phyloP scores from a whole-genome alignment of 2,113 vertebrate genomes.

The Strix aluco region DNA sequence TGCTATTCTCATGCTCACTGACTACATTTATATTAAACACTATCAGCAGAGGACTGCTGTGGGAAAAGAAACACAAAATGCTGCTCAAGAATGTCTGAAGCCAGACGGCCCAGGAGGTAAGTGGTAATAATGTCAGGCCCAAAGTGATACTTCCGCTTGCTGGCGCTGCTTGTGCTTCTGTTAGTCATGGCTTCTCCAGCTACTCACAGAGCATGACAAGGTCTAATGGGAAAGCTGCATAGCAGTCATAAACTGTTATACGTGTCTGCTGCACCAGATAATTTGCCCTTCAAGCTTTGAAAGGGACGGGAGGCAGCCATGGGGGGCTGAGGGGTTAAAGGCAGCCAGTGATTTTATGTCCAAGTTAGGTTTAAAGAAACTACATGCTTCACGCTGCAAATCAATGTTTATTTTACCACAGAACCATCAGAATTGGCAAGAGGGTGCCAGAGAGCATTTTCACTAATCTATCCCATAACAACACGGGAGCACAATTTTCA shows the following conservation, averaged over 20 bases:
- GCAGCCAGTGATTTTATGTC: constrained; percentile 44
- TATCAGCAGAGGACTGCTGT: not conserved
- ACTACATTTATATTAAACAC: not conserved
- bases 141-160: not conserved
- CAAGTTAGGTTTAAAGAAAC: constrained; percentile 14
- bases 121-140: not conserved
- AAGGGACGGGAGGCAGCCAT: not conserved
- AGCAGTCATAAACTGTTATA: not conserved
- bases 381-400: constrained; percentile 29
- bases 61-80: not conserved
- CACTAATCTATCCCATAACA: not conserved
- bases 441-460: not conserved
- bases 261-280: not conserved
- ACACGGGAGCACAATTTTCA: not conserved
- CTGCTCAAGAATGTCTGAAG: not conserved
- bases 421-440: not conserved
- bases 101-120: not conserved
- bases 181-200: not conserved
- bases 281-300: not conserved
- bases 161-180: constrained; percentile 13
- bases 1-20: not conserved
- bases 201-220: not conserved
- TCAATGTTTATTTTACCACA: constrained; percentile 48
- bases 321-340: not conserved
- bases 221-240: not conserved